Evolutionary conservation across 2,888 invertebrate species (phyloP), one percentile per base, ranked within the genome.

Genomic region (Anodontia alba): DNA sequence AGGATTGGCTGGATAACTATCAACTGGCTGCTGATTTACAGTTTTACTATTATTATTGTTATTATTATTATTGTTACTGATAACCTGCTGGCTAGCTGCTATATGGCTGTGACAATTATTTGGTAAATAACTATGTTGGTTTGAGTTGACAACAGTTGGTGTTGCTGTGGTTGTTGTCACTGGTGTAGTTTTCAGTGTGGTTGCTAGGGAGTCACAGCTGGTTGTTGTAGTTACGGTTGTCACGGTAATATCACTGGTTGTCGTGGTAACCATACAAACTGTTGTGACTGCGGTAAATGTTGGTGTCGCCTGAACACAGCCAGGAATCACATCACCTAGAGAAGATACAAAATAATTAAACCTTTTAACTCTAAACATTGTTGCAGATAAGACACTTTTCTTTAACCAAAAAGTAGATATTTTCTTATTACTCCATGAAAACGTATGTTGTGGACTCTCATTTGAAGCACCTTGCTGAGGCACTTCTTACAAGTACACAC

Each of bases 191-290:
- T 49, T 57, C 62, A 73, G 67, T 78, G 73, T 67, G 69, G 83
- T 78, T 62, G 79, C 69, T 49, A 81, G 31, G 70, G 77, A 66
- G 38, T 38, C 38, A 38, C 38, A 38, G 80, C 87, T 86, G 82
- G 84, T 86, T 79, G 89, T 86, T 68, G 87, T 81, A 76, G 96
- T 88, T 74, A 82, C 87, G 43, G 85, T 86, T 67, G 88, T 82
- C 12, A 87, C 81, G 10, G 87, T 81, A 42, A 86, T 94, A 79
- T 84, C 83, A 84, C 85, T 87, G 72, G 86, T 85, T 43, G 88
- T 83, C n/a, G 86, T 79, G 38, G 88, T 83, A 12, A 85, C 94
- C 49, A 96, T 96, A 78, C 96, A 95, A 66, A 94, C 95, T 17
- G 95, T 94, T 36, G 93, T 94, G 80, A 94, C 78, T 73, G 77